Percentiles rank a stretch among this genome's conserved stretches.
phyloP scores from a whole-genome alignment of 2,888 invertebrate species.

The Sarcophaga rosellei region DNA sequence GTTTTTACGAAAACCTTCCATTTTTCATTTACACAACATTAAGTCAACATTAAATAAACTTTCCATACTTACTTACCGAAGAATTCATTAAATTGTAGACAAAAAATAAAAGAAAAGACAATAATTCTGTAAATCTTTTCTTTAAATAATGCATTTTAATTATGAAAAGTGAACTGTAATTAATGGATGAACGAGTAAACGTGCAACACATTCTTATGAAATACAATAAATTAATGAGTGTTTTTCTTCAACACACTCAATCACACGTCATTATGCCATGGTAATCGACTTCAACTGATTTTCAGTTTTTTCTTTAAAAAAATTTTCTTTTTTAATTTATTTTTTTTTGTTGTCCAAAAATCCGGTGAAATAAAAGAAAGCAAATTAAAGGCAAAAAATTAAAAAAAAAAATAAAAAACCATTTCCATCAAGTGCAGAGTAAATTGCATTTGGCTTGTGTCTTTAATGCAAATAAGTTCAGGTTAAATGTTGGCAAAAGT shows the following conservation, averaged over 20 bases:
- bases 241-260: not conserved
- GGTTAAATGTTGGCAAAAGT: constrained; percentile 3
- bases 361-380: not conserved
- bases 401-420: not conserved
- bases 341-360: not conserved
- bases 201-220: not conserved
- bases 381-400: not conserved
- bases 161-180: not conserved
- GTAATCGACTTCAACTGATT: not conserved
- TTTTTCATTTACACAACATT: too few species aligned
- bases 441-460: not conserved
- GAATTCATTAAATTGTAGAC: too few species aligned
- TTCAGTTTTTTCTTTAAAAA: not conserved
- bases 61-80: too few species aligned
- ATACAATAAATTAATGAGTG: not conserved
- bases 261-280: not conserved
- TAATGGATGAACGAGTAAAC: not conserved
- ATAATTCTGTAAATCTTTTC: not conserved
- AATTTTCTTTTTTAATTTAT: too few species aligned
- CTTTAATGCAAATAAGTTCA: constrained; percentile 18
- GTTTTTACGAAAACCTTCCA: too few species aligned
- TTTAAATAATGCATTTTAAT: not conserved
- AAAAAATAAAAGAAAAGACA: too few species aligned
- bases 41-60: too few species aligned
- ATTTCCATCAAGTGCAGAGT: not conserved